These are phyloP conservation scores for Sciaenops ocellatus DNA, from an alignment of 2,797 vertebrate species.

Conservation along the genomic window DNA sequence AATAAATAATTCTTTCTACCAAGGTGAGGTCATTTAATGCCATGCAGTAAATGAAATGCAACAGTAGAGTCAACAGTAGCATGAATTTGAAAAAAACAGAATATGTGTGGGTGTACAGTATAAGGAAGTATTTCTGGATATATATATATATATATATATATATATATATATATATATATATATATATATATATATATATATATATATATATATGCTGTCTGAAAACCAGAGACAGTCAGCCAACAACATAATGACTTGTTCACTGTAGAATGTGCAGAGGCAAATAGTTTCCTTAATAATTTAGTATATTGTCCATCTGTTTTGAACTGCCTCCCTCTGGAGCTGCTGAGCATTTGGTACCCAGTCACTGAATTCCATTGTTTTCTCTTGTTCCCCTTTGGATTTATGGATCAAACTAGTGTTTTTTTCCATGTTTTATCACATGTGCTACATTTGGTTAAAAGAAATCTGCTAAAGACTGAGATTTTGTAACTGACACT, in stretches of 20 bases:
- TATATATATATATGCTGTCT: neutral
- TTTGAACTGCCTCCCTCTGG: slow-evolving; percentile 29
- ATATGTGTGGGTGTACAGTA: too few relatives aligned
- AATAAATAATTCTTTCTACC: neutral
- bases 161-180: too few relatives aligned
- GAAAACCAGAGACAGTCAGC: neutral
- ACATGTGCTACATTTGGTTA: neutral
- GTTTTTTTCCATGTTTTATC: neutral
- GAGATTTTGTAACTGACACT: too few relatives aligned
- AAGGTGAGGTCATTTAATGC: neutral
- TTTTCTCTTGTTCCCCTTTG: slow-evolving; percentile 9
- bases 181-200: too few relatives aligned
- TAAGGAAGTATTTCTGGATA: too few relatives aligned
- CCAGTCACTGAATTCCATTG: slow-evolving; percentile 1
- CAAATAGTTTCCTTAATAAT: slow-evolving; percentile 33
- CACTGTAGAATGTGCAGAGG: slow-evolving; percentile 11
- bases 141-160: too few relatives aligned
- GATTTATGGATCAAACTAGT: slow-evolving; percentile 7
- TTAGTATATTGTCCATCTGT: slow-evolving; percentile 37
- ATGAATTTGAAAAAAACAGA: neutral
- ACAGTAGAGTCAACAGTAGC: neutral
- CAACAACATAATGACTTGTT: too few relatives aligned
- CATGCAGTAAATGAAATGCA: neutral
- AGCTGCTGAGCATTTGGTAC: slow-evolving; percentile 8
- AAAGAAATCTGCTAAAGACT: neutral